A percentile compares a stretch with the other conserved stretches of the same genome.
Conservation (phyloP, 2,888 invertebrate genomes). For the Philaethria dido region DNA sequence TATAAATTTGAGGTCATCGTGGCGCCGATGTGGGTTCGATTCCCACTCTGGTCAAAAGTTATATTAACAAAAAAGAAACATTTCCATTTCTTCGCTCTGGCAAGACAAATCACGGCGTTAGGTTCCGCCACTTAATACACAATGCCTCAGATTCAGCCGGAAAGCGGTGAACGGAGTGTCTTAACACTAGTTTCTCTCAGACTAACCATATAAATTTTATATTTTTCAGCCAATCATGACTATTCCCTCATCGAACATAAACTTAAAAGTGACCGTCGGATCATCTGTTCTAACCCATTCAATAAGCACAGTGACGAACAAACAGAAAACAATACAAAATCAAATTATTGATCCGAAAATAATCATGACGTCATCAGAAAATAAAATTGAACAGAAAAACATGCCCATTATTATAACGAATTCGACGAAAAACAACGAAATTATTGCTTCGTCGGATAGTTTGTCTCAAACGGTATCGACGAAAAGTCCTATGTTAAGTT, state of each 20-base stretch:
- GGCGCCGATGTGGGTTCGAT: no score
- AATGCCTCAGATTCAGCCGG: no score
- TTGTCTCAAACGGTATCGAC: conserved; percentile 29
- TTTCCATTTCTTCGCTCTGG: no score
- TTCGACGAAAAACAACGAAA: conserved; percentile 23
- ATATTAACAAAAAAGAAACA: no score
- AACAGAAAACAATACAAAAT: conserved; percentile 33
- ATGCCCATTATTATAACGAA: conserved; percentile 8
- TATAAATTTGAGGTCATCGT: no score
- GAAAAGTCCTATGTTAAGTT: conserved; percentile 48
- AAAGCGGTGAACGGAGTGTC: no score
- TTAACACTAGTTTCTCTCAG: no score
- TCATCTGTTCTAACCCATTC: conserved; percentile 62
- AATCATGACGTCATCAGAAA: conserved; percentile 25
- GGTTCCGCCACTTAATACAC: no score
- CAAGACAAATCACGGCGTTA: no score
- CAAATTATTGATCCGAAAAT: conserved; percentile 36
- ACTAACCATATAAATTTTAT: conserved; percentile 15
- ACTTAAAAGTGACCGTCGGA: conserved; percentile 63
- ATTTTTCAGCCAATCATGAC: conserved; percentile 51
- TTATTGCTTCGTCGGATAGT: conserved; percentile 7
- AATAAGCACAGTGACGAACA: conserved; percentile 51
- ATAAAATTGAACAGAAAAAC: conserved; percentile 28
- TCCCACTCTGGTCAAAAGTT: no score
- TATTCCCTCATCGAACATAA: conserved; percentile 51